Evolutionary conservation across 2,888 invertebrate species (phyloP).

Genomic region (Trichopoda pennipes): DNA sequence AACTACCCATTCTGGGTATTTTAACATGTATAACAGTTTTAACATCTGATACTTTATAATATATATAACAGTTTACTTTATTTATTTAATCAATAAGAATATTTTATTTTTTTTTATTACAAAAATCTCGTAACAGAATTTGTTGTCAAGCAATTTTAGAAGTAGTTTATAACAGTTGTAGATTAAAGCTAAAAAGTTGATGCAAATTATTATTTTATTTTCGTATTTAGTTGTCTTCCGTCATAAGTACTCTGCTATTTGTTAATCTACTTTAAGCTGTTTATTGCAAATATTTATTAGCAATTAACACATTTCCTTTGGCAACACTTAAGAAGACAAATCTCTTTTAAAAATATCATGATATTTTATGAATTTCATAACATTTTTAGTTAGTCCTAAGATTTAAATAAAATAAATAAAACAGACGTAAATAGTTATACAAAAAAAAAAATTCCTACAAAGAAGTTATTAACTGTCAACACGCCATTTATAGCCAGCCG

Average conservation of each 20-base stretch:
- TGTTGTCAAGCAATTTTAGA: no score
- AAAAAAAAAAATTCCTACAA: constrained; percentile 51
- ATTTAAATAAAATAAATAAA: constrained; percentile 27
- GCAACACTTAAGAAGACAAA: background rate
- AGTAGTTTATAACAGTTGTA: no score
- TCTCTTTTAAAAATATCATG: background rate
- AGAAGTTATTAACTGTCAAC: constrained; percentile 61
- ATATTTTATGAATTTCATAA: background rate
- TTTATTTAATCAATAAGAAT: no score
- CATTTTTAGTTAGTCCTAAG: background rate
- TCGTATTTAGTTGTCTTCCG: no score
- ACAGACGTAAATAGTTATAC: background rate
- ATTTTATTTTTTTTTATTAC: no score
- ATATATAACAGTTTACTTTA: no score
- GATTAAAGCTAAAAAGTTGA: no score
- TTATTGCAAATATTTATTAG: background rate
- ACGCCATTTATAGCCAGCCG: constrained; percentile 40
- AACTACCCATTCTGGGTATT: no score
- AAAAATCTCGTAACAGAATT: no score
- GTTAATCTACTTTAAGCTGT: background rate
- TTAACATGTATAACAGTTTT: background rate
- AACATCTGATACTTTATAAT: background rate
- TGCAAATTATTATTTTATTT: no score
- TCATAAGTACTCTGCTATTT: no score
- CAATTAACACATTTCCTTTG: background rate